Percentiles rank a stretch among this genome's conserved stretches.
Evolutionary conservation across 2,797 vertebrate species (phyloP).

Genomic region (Macrochelys suwanniensis): DNA sequence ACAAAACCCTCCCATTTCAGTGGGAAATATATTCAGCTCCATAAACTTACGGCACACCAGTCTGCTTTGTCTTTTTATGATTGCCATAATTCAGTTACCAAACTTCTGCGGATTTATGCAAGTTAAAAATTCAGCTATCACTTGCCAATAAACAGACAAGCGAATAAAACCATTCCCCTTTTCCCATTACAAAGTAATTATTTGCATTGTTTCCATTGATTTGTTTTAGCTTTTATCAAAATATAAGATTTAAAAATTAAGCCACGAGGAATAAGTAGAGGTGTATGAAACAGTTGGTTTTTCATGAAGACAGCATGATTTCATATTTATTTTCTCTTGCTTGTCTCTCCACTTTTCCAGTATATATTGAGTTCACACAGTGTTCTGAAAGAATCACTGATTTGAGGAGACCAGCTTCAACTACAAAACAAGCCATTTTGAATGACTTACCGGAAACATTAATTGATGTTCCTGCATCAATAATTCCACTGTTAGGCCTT

Average conservation of each 20-base stretch:
- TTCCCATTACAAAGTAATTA: slow-evolving; percentile 51
- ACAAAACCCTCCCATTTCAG: background rate
- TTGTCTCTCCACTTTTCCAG: background rate
- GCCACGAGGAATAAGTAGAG: background rate
- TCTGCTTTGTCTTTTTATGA: slow-evolving; percentile 47
- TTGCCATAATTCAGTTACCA: slow-evolving; percentile 22
- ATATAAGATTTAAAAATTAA: background rate
- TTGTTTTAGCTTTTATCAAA: background rate
- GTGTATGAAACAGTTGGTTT: background rate
- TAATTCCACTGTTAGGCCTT: slow-evolving; percentile 95
- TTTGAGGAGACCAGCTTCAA: background rate
- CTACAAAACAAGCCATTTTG: background rate
- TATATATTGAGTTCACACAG: background rate
- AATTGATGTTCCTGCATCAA: slow-evolving; percentile 91
- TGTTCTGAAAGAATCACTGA: background rate
- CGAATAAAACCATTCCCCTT: slow-evolving; percentile 65
- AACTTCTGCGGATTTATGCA: slow-evolving; percentile 54
- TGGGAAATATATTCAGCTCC: slow-evolving; percentile 1
- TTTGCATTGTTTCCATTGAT: background rate
- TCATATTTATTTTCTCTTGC: too few relatives aligned
- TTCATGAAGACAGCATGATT: background rate
- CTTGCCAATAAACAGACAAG: slow-evolving; percentile 48
- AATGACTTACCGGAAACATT: slow-evolving; percentile 91
- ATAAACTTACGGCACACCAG: slow-evolving; percentile 1
- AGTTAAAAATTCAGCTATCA: slow-evolving; percentile 71